Percentiles rank a stretch among this genome's conserved stretches.
Conservation (phyloP, 1,140 invertebrate species). For the Tetragonula clypearis region DNA sequence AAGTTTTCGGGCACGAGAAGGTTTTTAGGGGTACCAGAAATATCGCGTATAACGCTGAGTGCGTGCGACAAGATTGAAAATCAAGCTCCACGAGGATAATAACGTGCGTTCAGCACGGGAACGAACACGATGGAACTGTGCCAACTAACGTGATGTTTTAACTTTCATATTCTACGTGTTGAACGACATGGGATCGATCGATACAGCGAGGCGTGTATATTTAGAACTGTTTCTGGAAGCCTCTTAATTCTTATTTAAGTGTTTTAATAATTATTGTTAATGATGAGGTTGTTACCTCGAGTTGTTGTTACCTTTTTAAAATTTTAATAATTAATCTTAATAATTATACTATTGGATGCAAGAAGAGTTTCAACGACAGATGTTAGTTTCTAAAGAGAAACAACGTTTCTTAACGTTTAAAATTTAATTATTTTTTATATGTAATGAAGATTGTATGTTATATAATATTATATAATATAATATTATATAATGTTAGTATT, state of each 20-base stretch:
- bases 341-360: too few relatives aligned
- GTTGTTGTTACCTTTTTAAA: too few relatives aligned
- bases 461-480: too few relatives aligned
- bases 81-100: constrained; percentile 56
- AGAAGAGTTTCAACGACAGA: too few relatives aligned
- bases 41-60: constrained; percentile 9
- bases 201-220: not conserved
- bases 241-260: not conserved
- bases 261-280: too few relatives aligned
- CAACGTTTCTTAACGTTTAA: too few relatives aligned
- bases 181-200: constrained; percentile 31
- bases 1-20: constrained; percentile 12
- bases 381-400: too few relatives aligned
- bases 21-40: constrained; percentile 30
- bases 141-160: constrained; percentile 52
- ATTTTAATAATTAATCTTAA: too few relatives aligned
- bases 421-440: too few relatives aligned
- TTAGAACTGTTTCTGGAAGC: constrained; percentile 3
- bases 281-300: too few relatives aligned
- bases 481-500: too few relatives aligned
- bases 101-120: constrained; percentile 45
- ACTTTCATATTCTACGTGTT: constrained; percentile 33
- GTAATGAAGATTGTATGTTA: too few relatives aligned
- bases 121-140: constrained; percentile 54
- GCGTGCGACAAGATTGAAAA: constrained; percentile 47